These are phyloP conservation scores for Athripsodes cinereus DNA, from an alignment of 2,888 invertebrate species.

Conservation along the genomic window DNA sequence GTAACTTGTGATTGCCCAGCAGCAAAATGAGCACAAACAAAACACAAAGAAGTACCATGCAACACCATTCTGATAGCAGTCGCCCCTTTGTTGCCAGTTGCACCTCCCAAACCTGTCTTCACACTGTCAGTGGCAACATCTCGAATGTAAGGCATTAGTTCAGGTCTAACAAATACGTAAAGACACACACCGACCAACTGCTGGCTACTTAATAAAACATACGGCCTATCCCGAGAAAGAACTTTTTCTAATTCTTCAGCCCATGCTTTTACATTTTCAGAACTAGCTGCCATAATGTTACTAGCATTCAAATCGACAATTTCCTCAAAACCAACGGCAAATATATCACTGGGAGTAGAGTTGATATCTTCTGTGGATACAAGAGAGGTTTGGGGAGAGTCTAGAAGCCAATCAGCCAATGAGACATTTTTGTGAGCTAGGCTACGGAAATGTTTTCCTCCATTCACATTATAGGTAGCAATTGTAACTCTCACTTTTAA, in stretches of 20 bases:
- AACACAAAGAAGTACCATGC: constrained; percentile 91
- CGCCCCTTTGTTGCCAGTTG: constrained; percentile 97
- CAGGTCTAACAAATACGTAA: constrained; percentile 87
- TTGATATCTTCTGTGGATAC: constrained; percentile 45
- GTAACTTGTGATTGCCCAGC: constrained; percentile 95
- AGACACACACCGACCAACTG: constrained; percentile 97
- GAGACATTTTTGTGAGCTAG: constrained; percentile 89
- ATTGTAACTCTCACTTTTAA: constrained; percentile 73
- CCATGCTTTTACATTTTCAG: constrained; percentile 90
- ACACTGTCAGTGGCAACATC: constrained; percentile 94
- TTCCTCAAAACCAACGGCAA: constrained; percentile 97
- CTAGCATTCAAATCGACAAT: constrained; percentile 98
- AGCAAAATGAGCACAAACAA: constrained; percentile 98
- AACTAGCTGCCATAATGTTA: constrained; percentile 93
- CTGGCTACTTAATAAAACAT: constrained; percentile 86
- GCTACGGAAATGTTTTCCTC: constrained; percentile 96
- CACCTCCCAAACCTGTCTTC: constrained; percentile 96
- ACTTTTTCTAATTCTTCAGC: constrained; percentile 91
- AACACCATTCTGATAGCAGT: constrained; percentile 88
- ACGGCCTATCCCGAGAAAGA: constrained; percentile 78
- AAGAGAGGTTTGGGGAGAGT: constrained; percentile 60
- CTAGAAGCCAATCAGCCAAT: constrained; percentile 83
- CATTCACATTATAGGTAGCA: constrained; percentile 99
- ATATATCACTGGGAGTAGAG: constrained; percentile 79
- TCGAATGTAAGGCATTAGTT: constrained; percentile 80